Conservation (phyloP, 2,888 invertebrate genomes). For the Lymantria monacha region DNA sequence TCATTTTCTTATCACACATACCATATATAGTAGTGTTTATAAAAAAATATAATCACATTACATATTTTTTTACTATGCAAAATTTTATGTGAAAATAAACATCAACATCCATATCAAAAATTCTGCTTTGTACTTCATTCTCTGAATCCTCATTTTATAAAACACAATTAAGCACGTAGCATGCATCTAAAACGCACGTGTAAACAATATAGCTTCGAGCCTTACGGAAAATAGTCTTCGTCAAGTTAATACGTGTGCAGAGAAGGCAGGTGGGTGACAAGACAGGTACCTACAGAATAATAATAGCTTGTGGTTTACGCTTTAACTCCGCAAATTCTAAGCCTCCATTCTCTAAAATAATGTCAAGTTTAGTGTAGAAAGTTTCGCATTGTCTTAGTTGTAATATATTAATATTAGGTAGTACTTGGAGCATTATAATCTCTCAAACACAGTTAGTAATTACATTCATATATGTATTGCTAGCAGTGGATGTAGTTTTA, state of each 20-base stretch:
- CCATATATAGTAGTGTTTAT: too few relatives aligned
- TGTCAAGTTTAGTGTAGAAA: not conserved
- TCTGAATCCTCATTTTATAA: slow-evolving; percentile 19
- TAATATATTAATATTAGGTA: not conserved
- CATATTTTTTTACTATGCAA: too few relatives aligned
- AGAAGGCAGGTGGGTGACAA: slow-evolving; percentile 31
- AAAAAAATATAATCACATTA: too few relatives aligned
- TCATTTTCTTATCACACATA: too few relatives aligned
- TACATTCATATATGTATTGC: too few relatives aligned
- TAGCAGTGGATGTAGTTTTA: too few relatives aligned
- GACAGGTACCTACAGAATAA: slow-evolving; percentile 3
- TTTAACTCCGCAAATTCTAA: not conserved
- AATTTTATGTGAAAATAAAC: too few relatives aligned
- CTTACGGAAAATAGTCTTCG: slow-evolving; percentile 33
- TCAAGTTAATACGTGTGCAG: slow-evolving; percentile 40
- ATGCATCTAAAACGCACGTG: slow-evolving; percentile 28
- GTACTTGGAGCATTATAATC: not conserved
- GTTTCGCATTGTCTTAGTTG: not conserved
- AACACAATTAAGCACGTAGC: slow-evolving; percentile 35
- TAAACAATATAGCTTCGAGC: slow-evolving; percentile 40
- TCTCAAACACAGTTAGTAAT: not conserved
- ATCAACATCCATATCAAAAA: not conserved
- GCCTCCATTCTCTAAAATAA: not conserved
- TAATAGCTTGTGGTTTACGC: not conserved
- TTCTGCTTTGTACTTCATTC: slow-evolving; percentile 8